Percentiles rank a stretch among this genome's conserved stretches.
phyloP scores from a whole-genome alignment of 2,113 vertebrate species.

The Amazona guildingii region DNA sequence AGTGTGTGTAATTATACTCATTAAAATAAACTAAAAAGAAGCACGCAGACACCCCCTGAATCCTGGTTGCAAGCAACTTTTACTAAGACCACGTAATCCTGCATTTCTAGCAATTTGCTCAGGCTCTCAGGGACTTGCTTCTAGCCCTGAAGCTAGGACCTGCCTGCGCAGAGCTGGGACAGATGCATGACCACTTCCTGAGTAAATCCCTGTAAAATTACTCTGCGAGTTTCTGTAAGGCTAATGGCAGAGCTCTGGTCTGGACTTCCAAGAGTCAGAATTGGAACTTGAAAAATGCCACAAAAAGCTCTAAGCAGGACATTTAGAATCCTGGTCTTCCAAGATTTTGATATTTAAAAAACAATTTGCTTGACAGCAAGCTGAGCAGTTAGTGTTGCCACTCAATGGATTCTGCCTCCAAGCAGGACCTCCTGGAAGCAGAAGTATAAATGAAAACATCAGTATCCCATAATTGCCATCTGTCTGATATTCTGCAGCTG shows the following conservation, averaged over 20 bases:
- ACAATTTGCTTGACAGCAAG: not conserved
- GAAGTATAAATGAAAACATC: not conserved
- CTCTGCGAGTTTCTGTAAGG: not conserved
- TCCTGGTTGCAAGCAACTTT: not conserved
- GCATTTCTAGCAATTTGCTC: not conserved
- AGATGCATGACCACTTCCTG: not conserved
- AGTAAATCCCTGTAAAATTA: not conserved
- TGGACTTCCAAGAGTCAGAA: not conserved
- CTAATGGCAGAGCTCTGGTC: not conserved
- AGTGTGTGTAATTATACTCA: slow-evolving; percentile 2
- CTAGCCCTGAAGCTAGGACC: not conserved
- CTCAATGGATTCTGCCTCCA: not conserved
- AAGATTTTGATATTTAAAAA: not conserved
- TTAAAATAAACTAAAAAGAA: slow-evolving; percentile 20
- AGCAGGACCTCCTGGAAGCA: not conserved
- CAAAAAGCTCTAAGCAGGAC: not conserved
- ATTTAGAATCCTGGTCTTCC: not conserved
- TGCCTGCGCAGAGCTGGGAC: not conserved
- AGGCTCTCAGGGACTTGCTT: not conserved
- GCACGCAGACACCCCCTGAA: not conserved
- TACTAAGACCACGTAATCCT: not conserved
- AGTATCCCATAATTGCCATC: not conserved
- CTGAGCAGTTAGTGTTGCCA: not conserved
- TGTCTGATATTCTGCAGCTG: not conserved
- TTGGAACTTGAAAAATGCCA: not conserved